Evolutionary conservation across 2,113 vertebrate genomes (phyloP).

Genomic region (Terrapene triunguis): DNA sequence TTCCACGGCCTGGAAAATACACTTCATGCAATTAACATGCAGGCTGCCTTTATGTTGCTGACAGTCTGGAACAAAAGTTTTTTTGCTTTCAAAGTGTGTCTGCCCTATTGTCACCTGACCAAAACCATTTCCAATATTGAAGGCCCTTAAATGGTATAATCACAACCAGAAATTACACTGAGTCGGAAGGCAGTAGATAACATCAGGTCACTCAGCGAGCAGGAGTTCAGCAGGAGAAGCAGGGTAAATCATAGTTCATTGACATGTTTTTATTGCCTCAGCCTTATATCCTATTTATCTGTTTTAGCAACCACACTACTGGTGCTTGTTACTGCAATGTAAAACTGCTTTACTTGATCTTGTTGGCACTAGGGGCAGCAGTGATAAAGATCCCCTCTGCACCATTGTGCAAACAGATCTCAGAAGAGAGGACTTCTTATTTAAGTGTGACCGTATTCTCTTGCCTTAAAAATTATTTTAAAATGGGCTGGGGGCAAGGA

Average conservation of each 20-base stretch:
- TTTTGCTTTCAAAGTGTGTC: not conserved
- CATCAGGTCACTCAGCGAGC: conserved; percentile 77
- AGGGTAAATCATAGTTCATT: conserved; percentile 61
- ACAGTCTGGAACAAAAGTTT: not conserved
- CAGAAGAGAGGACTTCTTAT: not conserved
- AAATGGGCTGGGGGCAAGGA: not conserved
- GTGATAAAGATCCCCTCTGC: not conserved
- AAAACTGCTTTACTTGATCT: not conserved
- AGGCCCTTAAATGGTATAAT: conserved; percentile 79
- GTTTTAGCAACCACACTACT: conserved; percentile 14
- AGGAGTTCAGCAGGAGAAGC: conserved; percentile 70
- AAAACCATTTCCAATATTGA: conserved; percentile 40
- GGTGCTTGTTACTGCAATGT: not conserved
- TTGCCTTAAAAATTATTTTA: not conserved
- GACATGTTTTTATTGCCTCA: conserved; percentile 65
- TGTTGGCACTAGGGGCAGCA: not conserved
- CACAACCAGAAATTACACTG: conserved; percentile 76
- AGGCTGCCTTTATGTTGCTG: not conserved
- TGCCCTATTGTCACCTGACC: not conserved
- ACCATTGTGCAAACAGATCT: conserved; percentile 14
- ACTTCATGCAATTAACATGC: not conserved
- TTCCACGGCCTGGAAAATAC: not conserved
- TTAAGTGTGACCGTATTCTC: not conserved
- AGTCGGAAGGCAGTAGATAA: conserved; percentile 79
- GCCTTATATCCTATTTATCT: conserved; percentile 38